Percentiles rank a stretch among this genome's conserved stretches.
Evolutionary conservation across 35 echinoderm and acorn worm species (phyloP).

Genomic region (Apostichopus parvimensis): DNA sequence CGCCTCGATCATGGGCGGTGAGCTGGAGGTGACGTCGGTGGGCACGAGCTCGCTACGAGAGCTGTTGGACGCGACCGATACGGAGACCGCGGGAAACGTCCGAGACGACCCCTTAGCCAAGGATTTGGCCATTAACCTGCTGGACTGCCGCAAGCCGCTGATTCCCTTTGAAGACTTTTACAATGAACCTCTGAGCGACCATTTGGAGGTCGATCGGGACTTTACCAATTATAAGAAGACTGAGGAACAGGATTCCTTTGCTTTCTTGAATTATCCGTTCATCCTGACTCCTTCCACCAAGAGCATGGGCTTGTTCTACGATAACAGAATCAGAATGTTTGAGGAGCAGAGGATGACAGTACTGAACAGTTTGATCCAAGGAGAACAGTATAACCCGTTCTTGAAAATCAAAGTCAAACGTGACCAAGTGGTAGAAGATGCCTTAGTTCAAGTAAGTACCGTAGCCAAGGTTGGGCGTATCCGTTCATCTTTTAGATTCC

Average conservation of each 20-base stretch:
- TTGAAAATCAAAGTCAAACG: conserved; percentile 89
- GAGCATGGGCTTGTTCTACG: conserved; percentile 91
- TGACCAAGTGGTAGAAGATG: conserved; percentile 93
- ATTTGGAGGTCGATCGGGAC: conserved; percentile 82
- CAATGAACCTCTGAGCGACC: conserved; percentile 95
- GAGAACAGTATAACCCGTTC: conserved; percentile 90
- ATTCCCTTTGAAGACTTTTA: conserved; percentile 96
- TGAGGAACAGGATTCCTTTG: conserved; percentile 58
- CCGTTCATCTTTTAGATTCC: no score
- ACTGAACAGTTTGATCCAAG: conserved; percentile 92
- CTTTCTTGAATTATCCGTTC: conserved; percentile 94
- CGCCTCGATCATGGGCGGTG: conserved; percentile 86
- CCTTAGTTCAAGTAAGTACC: conserved; percentile 82
- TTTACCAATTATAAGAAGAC: conserved; percentile 93
- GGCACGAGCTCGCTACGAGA: conserved; percentile 6
- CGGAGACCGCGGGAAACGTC: conserved; percentile 27
- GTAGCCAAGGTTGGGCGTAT: no score
- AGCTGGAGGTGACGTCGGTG: conserved; percentile 26
- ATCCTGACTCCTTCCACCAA: conserved; percentile 86
- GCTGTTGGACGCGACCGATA: conserved; percentile 9
- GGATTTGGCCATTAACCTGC: conserved; percentile 56
- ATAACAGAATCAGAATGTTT: conserved; percentile 93
- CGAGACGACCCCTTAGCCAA: conserved; percentile 78
- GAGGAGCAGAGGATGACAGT: conserved; percentile 86
- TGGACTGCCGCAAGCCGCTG: conserved; percentile 73